Evolutionary conservation across 2,797 vertebrate species (phyloP).

Genomic region (Alauda arvensis): DNA sequence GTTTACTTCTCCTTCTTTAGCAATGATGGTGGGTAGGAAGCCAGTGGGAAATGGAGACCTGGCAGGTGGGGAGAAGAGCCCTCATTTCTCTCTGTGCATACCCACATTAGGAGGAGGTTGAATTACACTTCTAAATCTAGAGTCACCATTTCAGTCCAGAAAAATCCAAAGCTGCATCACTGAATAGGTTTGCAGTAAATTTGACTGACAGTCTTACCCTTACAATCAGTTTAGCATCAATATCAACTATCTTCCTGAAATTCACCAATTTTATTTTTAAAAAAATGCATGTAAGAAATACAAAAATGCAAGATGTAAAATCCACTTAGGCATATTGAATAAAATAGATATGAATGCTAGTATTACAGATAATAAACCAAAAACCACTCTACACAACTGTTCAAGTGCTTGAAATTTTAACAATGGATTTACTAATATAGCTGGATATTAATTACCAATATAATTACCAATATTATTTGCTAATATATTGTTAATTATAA

Average conservation of each 20-base stretch:
- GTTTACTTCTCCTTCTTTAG: background rate
- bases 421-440: background rate
- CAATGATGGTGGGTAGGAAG: background rate
- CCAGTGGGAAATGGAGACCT: background rate
- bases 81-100: background rate
- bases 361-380: background rate
- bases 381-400: background rate
- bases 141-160: background rate
- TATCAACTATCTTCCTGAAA: background rate
- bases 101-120: background rate
- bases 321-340: background rate
- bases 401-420: background rate
- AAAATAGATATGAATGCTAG: background rate
- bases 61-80: background rate
- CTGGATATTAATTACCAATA: background rate
- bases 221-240: background rate
- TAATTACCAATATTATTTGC: background rate
- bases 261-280: background rate
- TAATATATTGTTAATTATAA: background rate
- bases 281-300: background rate
- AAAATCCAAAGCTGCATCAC: background rate
- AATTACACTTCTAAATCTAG: background rate
- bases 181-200: background rate
- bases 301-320: background rate
- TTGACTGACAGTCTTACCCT: background rate